Base-by-base conservation (phyloP, 2,797 vertebrate species). In the Mallotus villosus region DNA sequence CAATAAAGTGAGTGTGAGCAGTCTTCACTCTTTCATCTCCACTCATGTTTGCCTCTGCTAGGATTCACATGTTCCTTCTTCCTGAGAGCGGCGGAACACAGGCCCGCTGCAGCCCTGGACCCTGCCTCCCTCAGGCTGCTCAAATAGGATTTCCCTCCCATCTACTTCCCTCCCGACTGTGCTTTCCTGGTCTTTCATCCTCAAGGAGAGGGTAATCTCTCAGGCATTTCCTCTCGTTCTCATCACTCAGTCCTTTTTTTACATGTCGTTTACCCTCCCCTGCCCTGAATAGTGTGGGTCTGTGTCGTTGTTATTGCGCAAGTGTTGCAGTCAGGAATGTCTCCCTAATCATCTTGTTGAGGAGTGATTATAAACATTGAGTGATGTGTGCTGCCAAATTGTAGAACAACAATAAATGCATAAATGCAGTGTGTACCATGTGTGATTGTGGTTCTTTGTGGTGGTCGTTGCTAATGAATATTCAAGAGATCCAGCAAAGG, bases 141-240 rank as follows among this genome's bases (percentile, higher is more conserved):
- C 27, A 83, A 86, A 88, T 73, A 72, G 73, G 82, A 87, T 89
- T 90, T 86, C 80, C 24, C 72, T 63, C 11, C 69, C 19, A 64
- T 85, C 77, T 74, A 55, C 72, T 69, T 14, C 71, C 74, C 63
- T 73, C 69, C 65, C 32, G 68, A 71, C 63, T 53, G 1, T 57
- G 63, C 73, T 58, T 70, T 76, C 74, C 60, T 62, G 66, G 64
- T 60, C 77, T 81, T 84, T 83, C 76, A 80, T 85, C 76, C 69
- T 62, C 67, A 76, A 81, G 79, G 79, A 58, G 68, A 61, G 55
- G 51, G 27, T 75, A 76, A 72, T 81, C 71, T 71, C 63, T 67
- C 67, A 67, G 55, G 72, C 71, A 70, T 71, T 71, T 69, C 64
- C 55, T 53, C 51, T 64, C n/a, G 21, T 63, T 63, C 62, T 57